Base-by-base conservation (phyloP, 2,113 vertebrate genomes). In the Thermophis baileyi region DNA sequence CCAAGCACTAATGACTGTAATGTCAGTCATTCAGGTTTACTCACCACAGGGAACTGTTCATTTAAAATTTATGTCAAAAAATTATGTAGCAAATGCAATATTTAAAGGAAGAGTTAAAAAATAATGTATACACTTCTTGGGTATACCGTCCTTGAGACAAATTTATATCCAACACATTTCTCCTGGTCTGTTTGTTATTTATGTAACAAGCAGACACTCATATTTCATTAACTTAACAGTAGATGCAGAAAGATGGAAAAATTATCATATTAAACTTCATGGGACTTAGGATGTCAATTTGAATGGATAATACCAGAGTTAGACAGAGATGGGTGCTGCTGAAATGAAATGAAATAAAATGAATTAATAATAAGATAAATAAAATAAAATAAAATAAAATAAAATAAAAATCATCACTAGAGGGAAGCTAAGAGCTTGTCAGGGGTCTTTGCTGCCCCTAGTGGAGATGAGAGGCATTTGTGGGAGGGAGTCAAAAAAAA, bases 1-100 rank as follows among this genome's bases (percentile, higher is more conserved):
- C 92, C 0, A 12, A 89, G 40, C 27, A 27, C 8, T 88, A 88
- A 91, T 49, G 92, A 93, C 18, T 18, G 8, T 6, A 35, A 46
- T 14, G 7, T 11, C 16, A 74, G 49, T n/a, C 53, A 94, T 92
- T 95, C n/a, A 90, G 88, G 69, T 9, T 55, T 92, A 90, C 81
- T 92, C 57, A 51, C 27, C 1, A 11, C 74, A 88, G 47, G 88
- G 86, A 87, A 86, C 2, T 74, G 8, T 89, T 55, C 27, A 49
- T 94, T 95, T 94, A 85, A 89, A 81, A 40, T 81, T 1, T 81
- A 40, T 81, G n/a, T 7, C 69, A 81, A 81, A 81, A 40, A 40
- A 81, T 30, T 30, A 87, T 2, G 1, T 7, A 87, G 46, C 46
- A 87, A 30, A 50, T 20, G 14, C 25, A 50, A 50, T 50, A 49